These are phyloP conservation scores for Cyphomyrus discorhynchus DNA, from an alignment of 2,113 vertebrate species.

Conservation along the genomic window DNA sequence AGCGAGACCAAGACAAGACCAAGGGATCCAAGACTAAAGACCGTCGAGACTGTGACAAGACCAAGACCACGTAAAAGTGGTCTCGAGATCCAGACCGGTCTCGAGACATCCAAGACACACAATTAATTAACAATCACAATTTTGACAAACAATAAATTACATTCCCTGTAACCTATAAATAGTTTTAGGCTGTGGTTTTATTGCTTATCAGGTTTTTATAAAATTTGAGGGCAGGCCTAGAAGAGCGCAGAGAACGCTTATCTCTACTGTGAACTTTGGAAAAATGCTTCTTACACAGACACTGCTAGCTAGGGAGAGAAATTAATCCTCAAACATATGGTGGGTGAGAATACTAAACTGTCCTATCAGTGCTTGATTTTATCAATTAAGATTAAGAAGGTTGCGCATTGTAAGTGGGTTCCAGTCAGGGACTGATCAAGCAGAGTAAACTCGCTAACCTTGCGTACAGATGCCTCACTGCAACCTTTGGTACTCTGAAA, in stretches of 20 bases:
- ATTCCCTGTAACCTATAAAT: too few relatives aligned
- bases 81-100: too few relatives aligned
- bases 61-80: too few relatives aligned
- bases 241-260: not conserved
- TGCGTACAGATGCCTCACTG: not conserved
- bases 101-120: too few relatives aligned
- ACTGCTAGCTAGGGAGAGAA: not conserved
- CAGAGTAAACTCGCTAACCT: not conserved
- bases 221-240: too few relatives aligned
- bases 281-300: not conserved
- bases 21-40: too few relatives aligned
- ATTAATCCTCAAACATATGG: not conserved
- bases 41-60: too few relatives aligned
- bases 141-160: too few relatives aligned
- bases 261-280: not conserved
- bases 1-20: too few relatives aligned
- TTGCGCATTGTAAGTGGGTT: not conserved
- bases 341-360: not conserved
- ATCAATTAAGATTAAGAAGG: not conserved
- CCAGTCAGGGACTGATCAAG: not conserved
- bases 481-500: not conserved
- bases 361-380: not conserved
- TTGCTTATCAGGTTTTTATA: not conserved
- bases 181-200: too few relatives aligned
- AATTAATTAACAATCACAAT: too few relatives aligned